phyloP scores from a whole-genome alignment of 2,113 vertebrate genomes.

The Scomber japonicus region DNA sequence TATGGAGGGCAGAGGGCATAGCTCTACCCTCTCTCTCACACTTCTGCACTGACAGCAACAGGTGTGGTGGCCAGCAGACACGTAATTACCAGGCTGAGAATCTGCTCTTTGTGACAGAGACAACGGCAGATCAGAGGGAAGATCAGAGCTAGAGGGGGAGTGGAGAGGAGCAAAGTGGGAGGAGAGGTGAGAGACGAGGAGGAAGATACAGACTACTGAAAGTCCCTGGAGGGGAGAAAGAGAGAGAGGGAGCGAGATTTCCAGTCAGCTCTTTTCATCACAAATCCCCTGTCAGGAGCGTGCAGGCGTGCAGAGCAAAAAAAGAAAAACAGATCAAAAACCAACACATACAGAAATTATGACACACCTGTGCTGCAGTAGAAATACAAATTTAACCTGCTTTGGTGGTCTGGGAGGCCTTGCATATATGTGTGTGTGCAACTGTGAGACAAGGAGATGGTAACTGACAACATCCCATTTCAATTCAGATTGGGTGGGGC shows the following conservation, averaged over 20 bases:
- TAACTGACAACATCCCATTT: constrained; percentile 37
- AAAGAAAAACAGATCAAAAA: constrained; percentile 58
- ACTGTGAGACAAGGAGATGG: constrained; percentile 35
- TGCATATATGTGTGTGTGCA: constrained; percentile 24
- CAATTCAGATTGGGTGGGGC: constrained; percentile 53
- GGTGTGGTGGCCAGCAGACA: constrained; percentile 75
- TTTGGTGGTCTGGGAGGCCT: constrained; percentile 53
- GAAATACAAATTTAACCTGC: constrained; percentile 42
- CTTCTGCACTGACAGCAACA: constrained; percentile 78
- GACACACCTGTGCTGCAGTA: constrained; percentile 45
- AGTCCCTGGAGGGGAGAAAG: constrained; percentile 35
- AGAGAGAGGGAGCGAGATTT: constrained; percentile 44
- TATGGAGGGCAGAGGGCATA: constrained; percentile 60
- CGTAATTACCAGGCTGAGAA: constrained; percentile 75
- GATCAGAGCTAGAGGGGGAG: constrained; percentile 50
- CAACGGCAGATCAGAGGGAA: constrained; percentile 61
- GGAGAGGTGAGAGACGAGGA: constrained; percentile 46
- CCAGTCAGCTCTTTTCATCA: constrained; percentile 58
- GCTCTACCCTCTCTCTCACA: constrained; percentile 36
- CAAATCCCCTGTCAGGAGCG: constrained; percentile 53
- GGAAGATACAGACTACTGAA: constrained; percentile 54
- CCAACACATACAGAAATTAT: constrained; percentile 40
- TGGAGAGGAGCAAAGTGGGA: constrained; percentile 17
- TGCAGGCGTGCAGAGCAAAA: not conserved
- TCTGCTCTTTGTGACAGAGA: constrained; percentile 71